Evolutionary conservation across 2,888 invertebrate genomes (phyloP), one percentile per base, ranked within the genome.

Genomic region (Phengaris arion): DNA sequence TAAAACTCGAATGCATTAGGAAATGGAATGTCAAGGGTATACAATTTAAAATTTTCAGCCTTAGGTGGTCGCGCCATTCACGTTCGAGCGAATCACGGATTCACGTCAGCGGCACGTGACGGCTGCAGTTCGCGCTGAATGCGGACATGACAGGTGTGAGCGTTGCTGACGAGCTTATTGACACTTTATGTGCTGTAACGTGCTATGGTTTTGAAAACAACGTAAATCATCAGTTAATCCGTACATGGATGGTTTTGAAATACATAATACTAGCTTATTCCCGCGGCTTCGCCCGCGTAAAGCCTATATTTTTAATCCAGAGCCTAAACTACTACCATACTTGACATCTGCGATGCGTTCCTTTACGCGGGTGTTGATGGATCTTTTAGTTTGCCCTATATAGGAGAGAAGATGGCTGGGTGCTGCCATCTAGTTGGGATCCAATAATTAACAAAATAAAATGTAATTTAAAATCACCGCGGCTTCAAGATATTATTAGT

Each of bases 131-230:
- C 74, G 74, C 72, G 77, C 74, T 69, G 22, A 22, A 35, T 57
- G 75, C 70, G 57, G 70, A 75, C 75, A 74, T 77, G 73, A 78
- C 78, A 78, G 77, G 75, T 77, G 78, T 77, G 75, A 69, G 54
- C 74, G 10, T 55, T 69, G 69, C 55, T 69, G 75, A 57, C 69
- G 46, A 69, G 69, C 69, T 70, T 57, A 57, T 69, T 69, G 55
- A 69, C 46, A 57, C 68, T 75, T 55, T 68, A 52, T 69, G 69
- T 55, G 13, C 45, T 35, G 46, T 15, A 64, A 64, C 64, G 9
- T 22, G 54, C 13, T 52, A 54, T 45, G 52, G 72, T 54, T 54
- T 73, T 35, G 54, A 35, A 54, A 59, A 59, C 59, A 59, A 59
- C 59, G 59, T 59, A 22, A 59, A 59, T 59, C 59, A 22, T 59